Evolutionary conservation across 2,113 vertebrate species (phyloP), one percentile per base, ranked within the genome.

Genomic region (Xiphophorus hellerii): DNA sequence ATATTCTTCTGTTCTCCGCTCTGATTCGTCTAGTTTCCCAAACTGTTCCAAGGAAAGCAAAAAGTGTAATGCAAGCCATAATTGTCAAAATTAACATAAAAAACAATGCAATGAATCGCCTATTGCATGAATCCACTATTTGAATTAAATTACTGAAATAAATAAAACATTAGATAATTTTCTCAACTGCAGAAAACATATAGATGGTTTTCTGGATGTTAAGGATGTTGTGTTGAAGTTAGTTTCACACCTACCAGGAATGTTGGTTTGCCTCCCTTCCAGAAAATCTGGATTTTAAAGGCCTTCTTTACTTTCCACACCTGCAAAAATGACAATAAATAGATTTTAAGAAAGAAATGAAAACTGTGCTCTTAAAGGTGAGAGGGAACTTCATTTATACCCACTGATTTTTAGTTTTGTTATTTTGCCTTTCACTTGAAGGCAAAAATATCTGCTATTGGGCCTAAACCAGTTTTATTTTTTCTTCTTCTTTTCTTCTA

Each of bases 281-380:
- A 99, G 5, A 84, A 82, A 63, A 99, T 62, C 12, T 95, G 96
- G 88, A 99, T 97, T 90, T 99, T 99, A 80, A 99, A 92, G 9
- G 97, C 97, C 82, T 99, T 99, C 90, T 98, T 99, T 74, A 99
- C 97, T 86, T 99, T 99, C 98, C 98, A 99, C 22, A 99, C 95
- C 98, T 99, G 80, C 28, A 86, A 77, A 15, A 73, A 73, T 5
- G 9, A 70, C 3, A 70, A 13, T 13, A 75, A 10, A 51, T 5
- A 67, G 6, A 28, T 42, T n/a, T 17, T 17, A 20, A 44, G 5
- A 7, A 15, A 27, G 5, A 29, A 2, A 20, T 14, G 13, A 25
- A n/a, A 66, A 4, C 22, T 4, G 37, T 35, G 2, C 31, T 35
- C 17, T 22, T 11, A 12, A 25, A 66, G 20, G 8, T 9, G 22